Base-by-base conservation (phyloP, 2,888 invertebrate genomes). In the Notodonta dromedarius region DNA sequence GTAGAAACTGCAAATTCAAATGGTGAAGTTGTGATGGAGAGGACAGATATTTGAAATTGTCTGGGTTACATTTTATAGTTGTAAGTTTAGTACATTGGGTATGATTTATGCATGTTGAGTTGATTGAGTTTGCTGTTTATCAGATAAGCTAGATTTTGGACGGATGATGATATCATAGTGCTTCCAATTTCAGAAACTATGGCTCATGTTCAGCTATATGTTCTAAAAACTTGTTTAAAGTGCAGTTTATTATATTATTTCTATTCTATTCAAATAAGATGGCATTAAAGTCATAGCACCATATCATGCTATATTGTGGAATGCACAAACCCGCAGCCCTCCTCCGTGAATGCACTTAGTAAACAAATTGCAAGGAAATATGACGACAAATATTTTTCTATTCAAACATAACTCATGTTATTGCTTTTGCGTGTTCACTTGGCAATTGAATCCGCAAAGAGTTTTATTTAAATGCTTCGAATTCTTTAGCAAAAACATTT, bases 341-440 rank as follows among this genome's bases (percentile, higher is more conserved):
- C 14, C 7, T 9, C 9, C 57, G 9, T 32, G 48, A 66, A 58
- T 66, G 59, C 57, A 69, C 58, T 67, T 69, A 62, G 42, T 14
- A 60, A 60, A 61, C 61, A 71, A 69, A 69, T 66, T 70, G 54
- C 58, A 60, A 57, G 59, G 54, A 70, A 71, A 66, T 62, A 63
- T 67, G 56, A 61, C 66, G 60, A 59, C 55, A 63, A 59, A 68
- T 7, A 57, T 66, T 70, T 64, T 63, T 32, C 61, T 58, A 60
- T 56, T 46, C 4, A 61, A 62, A 52, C 50, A 16, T 62, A 51
- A 57, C 55, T 64, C 56, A 39, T 24, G 50, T 70, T 64, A 70
- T 68, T 66, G 60, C 60, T 61, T 68, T 68, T 65, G 59, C 59
- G 62, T 70, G 66, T 62, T 56, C 42, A 53, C 56, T 44, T 39